These are phyloP conservation scores for Platynereis dumerilii DNA, from an alignment of 2,888 invertebrate genomes.

Conservation along the genomic window DNA sequence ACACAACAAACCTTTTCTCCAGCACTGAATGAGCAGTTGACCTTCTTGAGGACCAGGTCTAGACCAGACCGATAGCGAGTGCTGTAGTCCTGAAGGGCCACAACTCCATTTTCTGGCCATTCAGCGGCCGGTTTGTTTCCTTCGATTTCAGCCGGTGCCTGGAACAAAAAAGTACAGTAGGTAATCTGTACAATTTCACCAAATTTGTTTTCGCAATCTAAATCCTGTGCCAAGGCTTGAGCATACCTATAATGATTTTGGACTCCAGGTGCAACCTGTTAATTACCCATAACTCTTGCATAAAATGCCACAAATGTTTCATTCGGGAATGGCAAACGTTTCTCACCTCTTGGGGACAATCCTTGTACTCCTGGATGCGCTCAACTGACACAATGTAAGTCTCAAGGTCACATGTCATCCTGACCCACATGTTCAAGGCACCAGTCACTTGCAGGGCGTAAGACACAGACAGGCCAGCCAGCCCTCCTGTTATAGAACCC, in stretches of 20 bases:
- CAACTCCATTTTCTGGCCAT: conserved; percentile 4
- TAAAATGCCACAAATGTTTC: too few relatives aligned
- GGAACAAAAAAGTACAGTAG: too few relatives aligned
- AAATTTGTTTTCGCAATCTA: too few relatives aligned
- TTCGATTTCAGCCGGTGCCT: too few relatives aligned
- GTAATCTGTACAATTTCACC: too few relatives aligned
- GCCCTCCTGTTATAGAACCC: conserved; percentile 31
- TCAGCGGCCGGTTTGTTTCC: background rate
- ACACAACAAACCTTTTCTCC: conserved; percentile 1
- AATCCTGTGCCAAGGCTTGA: too few relatives aligned
- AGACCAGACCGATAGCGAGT: background rate
- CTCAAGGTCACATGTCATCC: conserved; percentile 39
- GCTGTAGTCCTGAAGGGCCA: background rate
- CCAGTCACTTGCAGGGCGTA: conserved; percentile 40
- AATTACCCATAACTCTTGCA: too few relatives aligned
- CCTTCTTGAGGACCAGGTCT: background rate
- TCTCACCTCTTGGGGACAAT: conserved; percentile 34
- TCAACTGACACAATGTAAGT: conserved; percentile 41
- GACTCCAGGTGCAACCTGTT: too few relatives aligned
- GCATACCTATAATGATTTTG: too few relatives aligned
- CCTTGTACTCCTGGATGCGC: conserved; percentile 37
- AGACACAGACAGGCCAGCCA: conserved; percentile 39
- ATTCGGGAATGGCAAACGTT: too few relatives aligned
- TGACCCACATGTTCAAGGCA: conserved; percentile 32
- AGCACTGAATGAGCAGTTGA: background rate